Conservation (phyloP, 2,888 invertebrate genomes). For the Emmelina monodactyla region DNA sequence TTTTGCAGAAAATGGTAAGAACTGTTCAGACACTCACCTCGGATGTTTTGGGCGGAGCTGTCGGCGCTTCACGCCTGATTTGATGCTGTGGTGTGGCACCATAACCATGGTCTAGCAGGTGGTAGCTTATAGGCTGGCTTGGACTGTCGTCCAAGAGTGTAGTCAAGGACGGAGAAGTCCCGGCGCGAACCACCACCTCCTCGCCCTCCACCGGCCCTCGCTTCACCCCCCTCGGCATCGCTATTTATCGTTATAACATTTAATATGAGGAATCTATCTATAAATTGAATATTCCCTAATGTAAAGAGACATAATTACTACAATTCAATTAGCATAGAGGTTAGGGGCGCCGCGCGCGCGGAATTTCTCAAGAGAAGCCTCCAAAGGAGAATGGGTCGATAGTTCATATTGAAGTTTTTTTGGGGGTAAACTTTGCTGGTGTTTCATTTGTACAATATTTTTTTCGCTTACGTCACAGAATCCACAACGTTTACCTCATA, state of each 20-base stretch:
- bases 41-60: conserved; percentile 64
- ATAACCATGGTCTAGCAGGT: conserved; percentile 87
- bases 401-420: conserved; percentile 35
- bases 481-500: conserved; percentile 47
- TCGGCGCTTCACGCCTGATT: conserved; percentile 64
- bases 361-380: conserved; percentile 52
- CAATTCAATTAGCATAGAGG: conserved; percentile 62
- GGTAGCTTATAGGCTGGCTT: conserved; percentile 70
- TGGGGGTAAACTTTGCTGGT: no score
- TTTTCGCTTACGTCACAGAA: conserved; percentile 52
- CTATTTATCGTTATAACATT: conserved; percentile 19
- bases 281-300: conserved; percentile 7
- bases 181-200: conserved; percentile 55
- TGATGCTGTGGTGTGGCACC: conserved; percentile 81
- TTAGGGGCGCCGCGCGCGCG: conserved; percentile 64
- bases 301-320: conserved; percentile 31
- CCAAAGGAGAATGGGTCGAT: conserved; percentile 56
- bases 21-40: conserved; percentile 60
- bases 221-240: conserved; percentile 70
- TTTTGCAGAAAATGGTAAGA: no score
- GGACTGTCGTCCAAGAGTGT: conserved; percentile 60
- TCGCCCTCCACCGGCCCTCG: conserved; percentile 64
- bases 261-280: background rate
- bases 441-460: conserved; percentile 12
- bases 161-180: conserved; percentile 64